Conservation (phyloP, 2,113 vertebrate species). For the Myotis davidii region DNA sequence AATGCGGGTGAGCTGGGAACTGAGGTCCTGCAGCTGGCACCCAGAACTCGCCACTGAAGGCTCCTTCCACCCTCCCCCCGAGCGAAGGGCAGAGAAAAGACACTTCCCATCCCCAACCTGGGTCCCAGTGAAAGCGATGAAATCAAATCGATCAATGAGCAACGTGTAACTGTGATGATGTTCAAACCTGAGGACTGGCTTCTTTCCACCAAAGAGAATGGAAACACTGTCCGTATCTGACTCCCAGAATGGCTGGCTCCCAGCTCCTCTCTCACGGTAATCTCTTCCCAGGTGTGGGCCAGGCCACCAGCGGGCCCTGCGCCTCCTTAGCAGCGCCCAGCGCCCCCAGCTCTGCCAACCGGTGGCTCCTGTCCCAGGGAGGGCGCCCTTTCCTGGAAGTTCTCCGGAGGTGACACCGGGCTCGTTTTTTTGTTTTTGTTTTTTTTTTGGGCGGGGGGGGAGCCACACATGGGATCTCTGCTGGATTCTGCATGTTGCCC, state of each 20-base stretch:
- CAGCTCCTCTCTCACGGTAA: not conserved
- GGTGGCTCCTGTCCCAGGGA: accelerated
- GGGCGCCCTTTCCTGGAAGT: not conserved
- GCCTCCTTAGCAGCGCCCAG: not conserved
- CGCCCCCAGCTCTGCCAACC: not conserved
- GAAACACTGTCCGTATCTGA: conserved; percentile 36
- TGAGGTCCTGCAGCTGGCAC: not conserved
- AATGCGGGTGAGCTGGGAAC: not conserved
- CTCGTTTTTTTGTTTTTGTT: not conserved
- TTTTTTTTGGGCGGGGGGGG: not conserved
- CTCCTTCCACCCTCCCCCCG: not conserved
- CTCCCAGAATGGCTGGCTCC: conserved; percentile 56
- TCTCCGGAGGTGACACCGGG: not conserved
- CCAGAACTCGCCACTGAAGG: accelerated
- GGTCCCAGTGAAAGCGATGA: not conserved
- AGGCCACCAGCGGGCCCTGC: not conserved
- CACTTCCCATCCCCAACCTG: not conserved
- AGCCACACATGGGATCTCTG: not conserved
- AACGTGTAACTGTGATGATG: not conserved
- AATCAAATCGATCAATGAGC: not conserved
- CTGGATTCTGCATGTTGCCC: not conserved
- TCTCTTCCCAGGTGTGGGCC: not conserved
- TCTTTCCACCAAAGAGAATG: not conserved
- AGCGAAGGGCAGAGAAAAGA: not conserved
- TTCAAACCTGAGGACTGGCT: not conserved